Base-by-base conservation (phyloP, 2,888 invertebrate species). In the Chrysolina haemoptera region DNA sequence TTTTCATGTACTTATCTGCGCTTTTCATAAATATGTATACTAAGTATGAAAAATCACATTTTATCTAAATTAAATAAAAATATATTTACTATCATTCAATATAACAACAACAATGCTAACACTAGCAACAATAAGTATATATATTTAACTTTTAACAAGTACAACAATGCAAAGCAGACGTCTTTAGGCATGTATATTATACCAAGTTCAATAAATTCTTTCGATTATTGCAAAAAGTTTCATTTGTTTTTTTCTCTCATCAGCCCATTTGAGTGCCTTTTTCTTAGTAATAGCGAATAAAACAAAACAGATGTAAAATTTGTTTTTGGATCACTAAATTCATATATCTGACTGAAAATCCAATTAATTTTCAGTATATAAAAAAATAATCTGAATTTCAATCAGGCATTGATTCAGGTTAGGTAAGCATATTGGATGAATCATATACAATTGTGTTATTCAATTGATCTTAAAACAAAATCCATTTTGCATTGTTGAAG, bases 111-210 rank as follows among this genome's bases (percentile, higher is more conserved):
- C 85, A 85, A 87, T 72, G 84, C 87, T 86, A 86, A 83, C 85
- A 82, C 85, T 86, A 87, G 87, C 87, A 88, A 87, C 87, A 87
- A 86, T 87, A 86, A 86, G 83, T 85, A 85, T 85, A 85, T 85
- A 84, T 85, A 82, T 85, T 83, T 85, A 87, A 87, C 87, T 86
- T 87, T 84, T 85, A 87, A 87, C 86, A 86, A 86, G 81, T 82
- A 84, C 86, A 87, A 87, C 87, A 86, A 87, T 86, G 86, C 87
- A 86, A 87, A 87, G 85, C 85, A 85, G 85, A 85, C 76, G 66
- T 74, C 74, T 69, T 71, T 74, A 55, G 66, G 62, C 64, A 53
- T 67, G 67, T 62, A 55, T 48, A 66, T 69, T 62, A 68, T 67
- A 62, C 74, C 53, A 50, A 69, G 11, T 68, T 71, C 43, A 50